Evolutionary conservation across 1,140 invertebrate species (phyloP).

Genomic region (Fopius arisanus): DNA sequence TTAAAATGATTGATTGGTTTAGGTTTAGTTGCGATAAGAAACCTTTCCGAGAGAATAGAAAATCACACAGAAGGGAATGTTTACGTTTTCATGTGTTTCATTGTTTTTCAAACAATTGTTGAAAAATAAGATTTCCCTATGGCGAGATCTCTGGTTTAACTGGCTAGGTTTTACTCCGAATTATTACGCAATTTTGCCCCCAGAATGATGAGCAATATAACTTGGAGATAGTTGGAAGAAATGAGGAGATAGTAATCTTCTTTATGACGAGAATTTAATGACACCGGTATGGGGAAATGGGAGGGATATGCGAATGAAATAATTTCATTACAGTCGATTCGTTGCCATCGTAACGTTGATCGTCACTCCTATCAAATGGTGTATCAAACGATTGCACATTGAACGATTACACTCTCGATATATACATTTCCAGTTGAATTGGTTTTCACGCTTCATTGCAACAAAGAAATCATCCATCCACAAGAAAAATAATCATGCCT

Average conservation of each 20-base stretch:
- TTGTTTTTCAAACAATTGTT: too few species aligned
- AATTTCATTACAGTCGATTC: background rate
- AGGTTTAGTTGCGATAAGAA: background rate
- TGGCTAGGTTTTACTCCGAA: background rate
- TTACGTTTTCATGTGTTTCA: too few species aligned
- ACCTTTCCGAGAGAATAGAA: background rate
- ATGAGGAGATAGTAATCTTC: too few species aligned
- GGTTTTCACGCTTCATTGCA: background rate
- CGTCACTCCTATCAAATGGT: slow-evolving; percentile 22
- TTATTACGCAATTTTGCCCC: background rate
- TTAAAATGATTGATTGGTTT: background rate
- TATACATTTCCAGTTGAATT: background rate
- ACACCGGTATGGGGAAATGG: too few species aligned
- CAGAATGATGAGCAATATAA: slow-evolving; percentile 5
- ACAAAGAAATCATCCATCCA: too few species aligned
- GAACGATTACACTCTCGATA: background rate
- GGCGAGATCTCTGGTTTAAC: background rate
- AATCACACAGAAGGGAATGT: too few species aligned
- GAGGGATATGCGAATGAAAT: background rate
- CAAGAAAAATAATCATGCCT: too few species aligned
- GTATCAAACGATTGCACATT: slow-evolving; percentile 12
- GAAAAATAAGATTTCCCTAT: background rate
- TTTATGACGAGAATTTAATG: too few species aligned
- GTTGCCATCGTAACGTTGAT: slow-evolving; percentile 24
- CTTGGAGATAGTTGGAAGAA: background rate